These are phyloP conservation scores for Halesus radiatus DNA, from an alignment of 1,140 invertebrate species.

Conservation along the genomic window DNA sequence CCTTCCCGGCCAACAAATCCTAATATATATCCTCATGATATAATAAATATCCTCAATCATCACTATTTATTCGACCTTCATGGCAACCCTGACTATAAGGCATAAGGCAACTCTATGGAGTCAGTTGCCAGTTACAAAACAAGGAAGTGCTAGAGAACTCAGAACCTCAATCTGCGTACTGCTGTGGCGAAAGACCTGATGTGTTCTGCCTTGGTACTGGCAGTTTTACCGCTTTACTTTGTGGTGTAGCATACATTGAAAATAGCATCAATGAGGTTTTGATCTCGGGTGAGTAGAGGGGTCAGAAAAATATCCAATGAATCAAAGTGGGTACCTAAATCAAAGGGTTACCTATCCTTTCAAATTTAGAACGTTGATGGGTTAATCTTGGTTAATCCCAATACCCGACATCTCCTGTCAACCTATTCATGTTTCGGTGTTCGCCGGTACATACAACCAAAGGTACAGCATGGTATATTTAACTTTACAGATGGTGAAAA, in stretches of 20 bases:
- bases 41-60: too few species aligned
- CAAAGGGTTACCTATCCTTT: too few species aligned
- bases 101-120: slow-evolving; percentile 5
- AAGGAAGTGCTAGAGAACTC: slow-evolving; percentile 32
- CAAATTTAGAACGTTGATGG: too few species aligned
- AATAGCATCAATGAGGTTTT: background rate
- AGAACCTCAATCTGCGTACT: slow-evolving; percentile 6
- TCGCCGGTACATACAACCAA: too few species aligned
- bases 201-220: background rate
- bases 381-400: too few species aligned
- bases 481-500: too few species aligned
- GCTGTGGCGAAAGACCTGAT: background rate
- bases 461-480: too few species aligned
- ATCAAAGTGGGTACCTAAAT: background rate
- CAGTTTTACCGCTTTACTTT: background rate
- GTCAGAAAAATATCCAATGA: background rate
- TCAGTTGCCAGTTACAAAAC: slow-evolving; percentile 47
- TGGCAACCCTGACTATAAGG: slow-evolving; percentile 10
- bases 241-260: background rate
- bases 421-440: too few species aligned
- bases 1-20: too few species aligned
- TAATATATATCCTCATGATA: too few species aligned
- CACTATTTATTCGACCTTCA: too few species aligned
- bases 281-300: background rate
- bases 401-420: too few species aligned